phyloP scores from a whole-genome alignment of 2,797 vertebrate genomes.

The Babyrousa celebensis region DNA sequence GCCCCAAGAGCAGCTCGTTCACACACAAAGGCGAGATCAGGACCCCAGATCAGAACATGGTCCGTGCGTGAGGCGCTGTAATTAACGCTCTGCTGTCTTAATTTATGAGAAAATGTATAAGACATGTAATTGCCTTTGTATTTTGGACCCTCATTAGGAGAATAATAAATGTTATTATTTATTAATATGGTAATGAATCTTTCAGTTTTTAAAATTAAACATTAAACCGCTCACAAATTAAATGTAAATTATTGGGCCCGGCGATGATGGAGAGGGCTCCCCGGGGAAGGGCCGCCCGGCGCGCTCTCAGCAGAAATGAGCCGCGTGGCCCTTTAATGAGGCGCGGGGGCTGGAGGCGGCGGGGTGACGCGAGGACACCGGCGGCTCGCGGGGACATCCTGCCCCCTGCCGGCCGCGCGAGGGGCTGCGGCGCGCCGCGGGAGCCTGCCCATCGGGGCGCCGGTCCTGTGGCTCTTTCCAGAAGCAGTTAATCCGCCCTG shows the following conservation, averaged over 20 bases:
- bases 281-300: conserved; percentile 19
- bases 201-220: conserved; percentile 78
- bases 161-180: conserved; percentile 83
- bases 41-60: background rate
- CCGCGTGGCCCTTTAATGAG: conserved; percentile 66
- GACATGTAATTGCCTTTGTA: conserved; percentile 76
- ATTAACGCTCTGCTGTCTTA: conserved; percentile 40
- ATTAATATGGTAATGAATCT: conserved; percentile 83
- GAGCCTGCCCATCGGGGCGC: background rate
- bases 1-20: background rate
- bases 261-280: conserved; percentile 17
- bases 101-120: conserved; percentile 35
- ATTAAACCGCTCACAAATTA: conserved; percentile 78
- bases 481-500: background rate
- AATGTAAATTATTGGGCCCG: conserved; percentile 66
- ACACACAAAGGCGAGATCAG: background rate
- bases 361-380: conserved; percentile 82
- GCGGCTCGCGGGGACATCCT: conserved; percentile 67
- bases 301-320: background rate
- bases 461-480: background rate
- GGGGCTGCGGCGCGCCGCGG: background rate
- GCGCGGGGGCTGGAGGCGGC: conserved; percentile 45
- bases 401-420: conserved; percentile 80
- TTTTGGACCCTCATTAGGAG: conserved; percentile 81
- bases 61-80: background rate